These are phyloP conservation scores for Epinephelus malabaricus DNA, from an alignment of 2,797 vertebrate genomes.

Conservation along the genomic window DNA sequence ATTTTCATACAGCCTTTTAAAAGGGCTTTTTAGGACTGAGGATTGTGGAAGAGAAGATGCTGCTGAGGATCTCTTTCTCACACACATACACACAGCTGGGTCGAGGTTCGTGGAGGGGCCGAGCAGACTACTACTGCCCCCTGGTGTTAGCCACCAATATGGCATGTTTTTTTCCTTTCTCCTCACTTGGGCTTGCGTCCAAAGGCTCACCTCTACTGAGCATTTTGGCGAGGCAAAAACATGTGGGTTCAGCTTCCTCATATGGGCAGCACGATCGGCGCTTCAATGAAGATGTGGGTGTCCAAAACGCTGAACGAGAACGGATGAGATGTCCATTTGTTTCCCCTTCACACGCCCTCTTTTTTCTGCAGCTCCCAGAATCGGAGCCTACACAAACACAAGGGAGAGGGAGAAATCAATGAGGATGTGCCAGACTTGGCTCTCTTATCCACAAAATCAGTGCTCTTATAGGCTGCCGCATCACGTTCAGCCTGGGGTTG, in stretches of 20 bases:
- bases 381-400: conserved; percentile 72
- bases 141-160: conserved; percentile 60
- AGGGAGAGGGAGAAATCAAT: conserved; percentile 75
- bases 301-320: conserved; percentile 47
- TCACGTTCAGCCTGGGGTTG: conserved; percentile 66
- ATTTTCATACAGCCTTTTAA: conserved; percentile 74
- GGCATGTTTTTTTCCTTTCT: neutral
- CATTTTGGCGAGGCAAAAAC: conserved; percentile 49
- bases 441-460: conserved; percentile 58
- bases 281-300: conserved; percentile 66
- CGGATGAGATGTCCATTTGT: conserved; percentile 61
- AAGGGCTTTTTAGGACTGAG: conserved; percentile 71
- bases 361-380: conserved; percentile 38
- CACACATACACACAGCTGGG: conserved; percentile 43
- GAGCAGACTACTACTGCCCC: conserved; percentile 80
- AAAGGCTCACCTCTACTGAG: conserved; percentile 51
- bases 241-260: conserved; percentile 72
- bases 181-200: conserved; percentile 10
- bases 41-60: conserved; percentile 72
- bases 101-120: conserved; percentile 56
- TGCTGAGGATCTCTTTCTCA: conserved; percentile 66
- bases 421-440: conserved; percentile 74
- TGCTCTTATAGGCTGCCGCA: conserved; percentile 53
- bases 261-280: conserved; percentile 51
- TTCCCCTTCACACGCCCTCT: conserved; percentile 44